Percentiles rank a stretch among this genome's conserved stretches.
These are phyloP conservation scores for Zapus hudsonius DNA, from an alignment of 2,113 vertebrate species.

Conservation along the genomic window DNA sequence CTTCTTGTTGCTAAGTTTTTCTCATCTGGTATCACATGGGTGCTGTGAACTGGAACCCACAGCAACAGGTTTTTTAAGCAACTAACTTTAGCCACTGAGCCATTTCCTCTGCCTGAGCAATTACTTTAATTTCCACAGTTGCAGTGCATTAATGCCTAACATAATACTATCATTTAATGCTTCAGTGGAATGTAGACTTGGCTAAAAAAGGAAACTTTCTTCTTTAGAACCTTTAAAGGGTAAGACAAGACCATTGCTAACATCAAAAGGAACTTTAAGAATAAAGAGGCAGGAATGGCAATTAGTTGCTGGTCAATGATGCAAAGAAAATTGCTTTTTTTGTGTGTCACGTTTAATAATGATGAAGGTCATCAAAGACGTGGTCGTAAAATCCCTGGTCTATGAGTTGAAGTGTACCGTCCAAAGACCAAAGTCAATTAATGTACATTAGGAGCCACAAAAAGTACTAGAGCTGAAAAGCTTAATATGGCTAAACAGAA, in stretches of 20 bases:
- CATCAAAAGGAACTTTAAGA: slow-evolving; percentile 68
- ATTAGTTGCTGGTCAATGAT: slow-evolving; percentile 59
- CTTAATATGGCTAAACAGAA: slow-evolving; percentile 36
- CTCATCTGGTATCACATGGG: too few relatives aligned
- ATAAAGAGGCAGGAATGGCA: slow-evolving; percentile 46
- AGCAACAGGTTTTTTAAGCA: too few relatives aligned
- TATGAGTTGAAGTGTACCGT: background rate
- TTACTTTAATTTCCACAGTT: slow-evolving; percentile 47
- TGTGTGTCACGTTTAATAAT: slow-evolving; percentile 69
- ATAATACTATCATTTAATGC: slow-evolving; percentile 55
- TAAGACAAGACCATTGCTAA: slow-evolving; percentile 13
- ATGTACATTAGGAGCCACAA: slow-evolving; percentile 28
- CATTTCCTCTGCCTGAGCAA: background rate
- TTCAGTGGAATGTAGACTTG: slow-evolving; percentile 10
- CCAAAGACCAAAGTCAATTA: slow-evolving; percentile 55
- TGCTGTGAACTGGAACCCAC: too few relatives aligned
- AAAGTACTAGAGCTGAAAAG: slow-evolving; percentile 35
- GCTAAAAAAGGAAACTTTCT: slow-evolving; percentile 25
- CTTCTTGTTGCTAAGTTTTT: too few relatives aligned
- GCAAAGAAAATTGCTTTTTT: slow-evolving; percentile 63
- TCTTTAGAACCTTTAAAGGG: background rate
- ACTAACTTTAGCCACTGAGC: too few relatives aligned
- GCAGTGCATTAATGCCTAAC: slow-evolving; percentile 22
- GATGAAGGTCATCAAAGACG: slow-evolving; percentile 51
- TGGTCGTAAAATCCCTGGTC: slow-evolving; percentile 41